Base-by-base conservation (phyloP, 2,888 invertebrate species). In the Cacoxenus indagator region DNA sequence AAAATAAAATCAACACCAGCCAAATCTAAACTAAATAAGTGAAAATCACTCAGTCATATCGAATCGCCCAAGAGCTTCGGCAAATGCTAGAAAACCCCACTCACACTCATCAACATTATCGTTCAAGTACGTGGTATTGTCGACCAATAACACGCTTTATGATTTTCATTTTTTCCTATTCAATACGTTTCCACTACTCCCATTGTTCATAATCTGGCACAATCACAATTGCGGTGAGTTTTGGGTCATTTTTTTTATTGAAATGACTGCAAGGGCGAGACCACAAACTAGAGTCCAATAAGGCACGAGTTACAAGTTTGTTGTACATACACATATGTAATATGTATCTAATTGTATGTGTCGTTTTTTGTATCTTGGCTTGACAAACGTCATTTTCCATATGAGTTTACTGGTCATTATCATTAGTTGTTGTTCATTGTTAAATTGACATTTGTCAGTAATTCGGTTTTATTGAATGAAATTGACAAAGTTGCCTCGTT, bases 11-110 rank as follows among this genome's bases (percentile, higher is more conserved):
- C 24, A 54, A 8, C 51, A 24, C 4, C 19, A 24, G 3, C 31
- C 5, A 31, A 31, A 31, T 11, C 24, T 9, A 1, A 14, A 22
- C 51, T 22, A 24, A 22, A 17, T 31, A 59, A 65, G 54, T 51
- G 19, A 54, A 65, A 65, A 54, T 54, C 65, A 51, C 54, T 64
- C 64, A 64, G 46, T 27, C 48, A 64, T 48, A 64, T 64, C 64
- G 64, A 64, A 64, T 55, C 22, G 19, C n/a, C 17, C 19, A 2
- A 9, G 24, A 17, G 5, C 5, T 8, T 43, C 45, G n/a, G 11
- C 11, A 11, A 43, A 43, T 2, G n/a, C 3, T 14, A 43, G 43
- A 43, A 1, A 43, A 43, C n/a, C n/a, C 43, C n/a, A 14, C 11
- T 43, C n/a, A 43, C 11, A 9, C 43, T n/a, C 43, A 9, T 2